Percentiles rank a stretch among this genome's conserved stretches.
Evolutionary conservation across 2,888 invertebrate species (phyloP).

Genomic region (Toxonevra muliebris): DNA sequence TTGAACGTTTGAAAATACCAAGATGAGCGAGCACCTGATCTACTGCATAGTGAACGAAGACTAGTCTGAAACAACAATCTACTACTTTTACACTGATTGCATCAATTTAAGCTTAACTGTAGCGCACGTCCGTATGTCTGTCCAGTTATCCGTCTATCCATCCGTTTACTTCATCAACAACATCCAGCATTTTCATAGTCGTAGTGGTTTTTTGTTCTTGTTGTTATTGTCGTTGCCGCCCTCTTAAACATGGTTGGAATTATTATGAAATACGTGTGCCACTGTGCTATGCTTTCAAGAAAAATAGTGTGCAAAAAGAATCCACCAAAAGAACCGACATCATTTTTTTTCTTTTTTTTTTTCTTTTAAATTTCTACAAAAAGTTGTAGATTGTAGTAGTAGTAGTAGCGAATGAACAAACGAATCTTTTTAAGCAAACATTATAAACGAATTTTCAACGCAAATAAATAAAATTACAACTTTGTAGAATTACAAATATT

Average conservation of each 20-base stretch:
- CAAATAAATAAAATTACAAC: constrained; percentile 36
- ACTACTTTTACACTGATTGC: constrained; percentile 39
- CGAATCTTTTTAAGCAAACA: constrained; percentile 5
- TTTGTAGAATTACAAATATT: constrained; percentile 37
- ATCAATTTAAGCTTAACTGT: constrained; percentile 43
- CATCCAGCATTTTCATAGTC: not conserved
- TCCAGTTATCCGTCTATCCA: too few species aligned
- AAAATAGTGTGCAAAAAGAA: too few species aligned
- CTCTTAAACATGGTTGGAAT: constrained; percentile 2
- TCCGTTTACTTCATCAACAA: constrained; percentile 42
- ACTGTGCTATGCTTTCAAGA: not conserved
- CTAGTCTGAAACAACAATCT: not conserved
- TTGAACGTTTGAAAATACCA: too few species aligned
- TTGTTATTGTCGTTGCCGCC: not conserved
- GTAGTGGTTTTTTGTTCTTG: too few species aligned
- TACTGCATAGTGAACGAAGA: too few species aligned
- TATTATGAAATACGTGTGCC: not conserved
- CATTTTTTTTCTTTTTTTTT: too few species aligned
- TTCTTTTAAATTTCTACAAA: too few species aligned
- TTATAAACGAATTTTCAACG: constrained; percentile 32
- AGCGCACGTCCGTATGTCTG: constrained; percentile 35
- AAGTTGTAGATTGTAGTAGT: too few species aligned
- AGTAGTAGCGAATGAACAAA: not conserved
- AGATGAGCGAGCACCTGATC: too few species aligned
- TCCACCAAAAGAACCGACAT: too few species aligned